Base-by-base conservation (phyloP, 2,797 vertebrate species). In the Urosaurus nigricauda region DNA sequence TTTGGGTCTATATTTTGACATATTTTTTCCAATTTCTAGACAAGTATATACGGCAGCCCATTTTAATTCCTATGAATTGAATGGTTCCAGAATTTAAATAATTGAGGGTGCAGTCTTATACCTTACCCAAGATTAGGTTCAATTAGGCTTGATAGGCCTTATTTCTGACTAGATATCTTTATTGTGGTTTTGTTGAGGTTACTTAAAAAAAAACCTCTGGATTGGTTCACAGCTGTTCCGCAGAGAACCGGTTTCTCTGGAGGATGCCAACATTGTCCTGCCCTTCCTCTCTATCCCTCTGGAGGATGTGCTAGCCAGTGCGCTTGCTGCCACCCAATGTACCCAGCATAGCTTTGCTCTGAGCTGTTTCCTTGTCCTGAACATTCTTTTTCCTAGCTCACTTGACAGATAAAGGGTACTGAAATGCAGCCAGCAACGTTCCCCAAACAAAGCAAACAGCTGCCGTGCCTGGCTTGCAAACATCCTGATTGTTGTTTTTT, bases 361-460 rank as follows among this genome's bases (percentile, higher is more conserved):
- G 13, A 86, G 9, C 84, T 16, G 3, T 56, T 65, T 58, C 29
- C 24, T 8, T 3, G 29, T 58, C 56, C 75, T 40, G 74, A 26
- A 43, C n/a, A 24, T 29, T 78, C 24, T 79, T 81, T 17, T n/a
- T 68, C 37, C 60, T 79, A 79, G 85, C 32, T 37, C 60, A 77
- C 47, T 73, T 37, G 75, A 60, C 71, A 40, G 13, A 83, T 63
- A 35, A 71, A 78, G 37, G 43, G 51, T 53, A 80, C 8, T 26
- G 6, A 83, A 68, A 85, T 53, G 47, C 63, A 79, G 32, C 71
- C 21, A n/a, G 53, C 58, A 78, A 26, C 26, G n/a, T 56, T 63
- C 35, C 32, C 65, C 43, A 47, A 73, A 85, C 65, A 80, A 85
- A 79, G 83, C 53, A 35, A 63, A 32, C 83, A 85, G 74, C 77